Conservation (phyloP, 2,888 invertebrate genomes). For the Nomada goodeniana region DNA sequence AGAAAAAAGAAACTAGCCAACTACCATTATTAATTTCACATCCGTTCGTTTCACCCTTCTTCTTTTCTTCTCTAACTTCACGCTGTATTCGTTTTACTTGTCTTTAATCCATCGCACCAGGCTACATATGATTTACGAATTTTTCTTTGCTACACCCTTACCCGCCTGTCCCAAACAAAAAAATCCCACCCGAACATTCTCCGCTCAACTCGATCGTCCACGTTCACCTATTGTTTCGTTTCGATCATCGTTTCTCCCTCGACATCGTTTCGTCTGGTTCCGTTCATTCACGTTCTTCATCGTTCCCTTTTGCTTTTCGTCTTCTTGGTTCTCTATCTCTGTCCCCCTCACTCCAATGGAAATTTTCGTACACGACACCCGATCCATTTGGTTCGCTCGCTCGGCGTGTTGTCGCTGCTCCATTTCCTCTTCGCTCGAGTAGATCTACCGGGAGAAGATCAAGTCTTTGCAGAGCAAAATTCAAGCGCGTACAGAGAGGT, state of each 20-base stretch:
- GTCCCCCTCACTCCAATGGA: constrained; percentile 5
- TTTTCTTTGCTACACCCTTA: constrained; percentile 81
- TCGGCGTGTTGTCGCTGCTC: constrained; percentile 61
- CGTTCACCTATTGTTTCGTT: constrained; percentile 36
- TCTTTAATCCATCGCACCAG: constrained; percentile 63
- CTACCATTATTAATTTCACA: constrained; percentile 4
- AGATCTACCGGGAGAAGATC: constrained; percentile 94
- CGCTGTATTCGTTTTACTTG: constrained; percentile 57
- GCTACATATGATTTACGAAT: constrained; percentile 80
- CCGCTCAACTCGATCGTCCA: constrained; percentile 16
- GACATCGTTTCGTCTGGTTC: constrained; percentile 32
- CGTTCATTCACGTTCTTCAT: constrained; percentile 18
- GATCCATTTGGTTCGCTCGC: constrained; percentile 64
- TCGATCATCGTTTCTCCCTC: constrained; percentile 40
- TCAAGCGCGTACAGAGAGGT: constrained; percentile 93
- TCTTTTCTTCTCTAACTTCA: constrained; percentile 13
- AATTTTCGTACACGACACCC: constrained; percentile 31
- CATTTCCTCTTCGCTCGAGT: constrained; percentile 71
- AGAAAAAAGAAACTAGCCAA: not conserved
- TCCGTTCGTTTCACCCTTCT: constrained; percentile 17
- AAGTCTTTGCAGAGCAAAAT: constrained; percentile 95
- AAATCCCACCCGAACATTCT: not conserved
- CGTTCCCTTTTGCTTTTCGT: not conserved
- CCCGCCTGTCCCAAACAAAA: constrained; percentile 44
- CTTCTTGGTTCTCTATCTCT: constrained; percentile 60